phyloP scores from a whole-genome alignment of 2,888 invertebrate species.

The Eucera pruinosa region DNA sequence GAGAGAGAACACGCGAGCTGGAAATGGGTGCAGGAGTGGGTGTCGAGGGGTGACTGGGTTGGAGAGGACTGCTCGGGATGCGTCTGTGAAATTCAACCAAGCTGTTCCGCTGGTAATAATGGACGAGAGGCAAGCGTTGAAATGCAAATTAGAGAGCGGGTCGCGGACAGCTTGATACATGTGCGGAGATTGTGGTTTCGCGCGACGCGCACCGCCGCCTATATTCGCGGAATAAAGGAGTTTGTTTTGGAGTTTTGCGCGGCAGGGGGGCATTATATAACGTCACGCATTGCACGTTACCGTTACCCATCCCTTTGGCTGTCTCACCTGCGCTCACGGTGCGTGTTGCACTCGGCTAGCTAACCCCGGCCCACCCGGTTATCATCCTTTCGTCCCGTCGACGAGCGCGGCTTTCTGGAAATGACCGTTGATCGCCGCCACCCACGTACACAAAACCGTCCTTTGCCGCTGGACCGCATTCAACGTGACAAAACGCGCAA shows the following conservation, averaged over 20 bases:
- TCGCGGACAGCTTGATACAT: constrained; percentile 83
- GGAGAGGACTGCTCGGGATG: constrained; percentile 64
- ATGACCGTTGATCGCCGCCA: constrained; percentile 69
- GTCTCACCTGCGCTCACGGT: constrained; percentile 44
- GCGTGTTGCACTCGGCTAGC: background rate
- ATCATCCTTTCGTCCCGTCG: constrained; percentile 36
- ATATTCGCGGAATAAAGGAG: constrained; percentile 80
- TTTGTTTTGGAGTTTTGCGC: constrained; percentile 78
- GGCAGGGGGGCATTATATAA: constrained; percentile 61
- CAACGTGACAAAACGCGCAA: constrained; percentile 67
- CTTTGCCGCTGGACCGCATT: constrained; percentile 41
- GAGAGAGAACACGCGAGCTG: background rate
- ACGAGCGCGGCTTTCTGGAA: constrained; percentile 57
- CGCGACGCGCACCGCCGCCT: constrained; percentile 78
- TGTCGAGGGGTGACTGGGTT: constrained; percentile 11
- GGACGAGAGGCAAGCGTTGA: constrained; percentile 83
- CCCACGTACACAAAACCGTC: constrained; percentile 31
- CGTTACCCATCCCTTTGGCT: constrained; percentile 24
- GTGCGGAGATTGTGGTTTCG: constrained; percentile 82
- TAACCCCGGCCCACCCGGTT: background rate
- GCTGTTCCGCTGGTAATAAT: constrained; percentile 83
- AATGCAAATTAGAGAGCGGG: constrained; percentile 83
- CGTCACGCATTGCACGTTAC: constrained; percentile 64
- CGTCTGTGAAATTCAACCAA: constrained; percentile 82
- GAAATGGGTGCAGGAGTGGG: background rate